These are phyloP conservation scores for Pitangus sulphuratus DNA, from an alignment of 2,797 vertebrate species.

Conservation along the genomic window DNA sequence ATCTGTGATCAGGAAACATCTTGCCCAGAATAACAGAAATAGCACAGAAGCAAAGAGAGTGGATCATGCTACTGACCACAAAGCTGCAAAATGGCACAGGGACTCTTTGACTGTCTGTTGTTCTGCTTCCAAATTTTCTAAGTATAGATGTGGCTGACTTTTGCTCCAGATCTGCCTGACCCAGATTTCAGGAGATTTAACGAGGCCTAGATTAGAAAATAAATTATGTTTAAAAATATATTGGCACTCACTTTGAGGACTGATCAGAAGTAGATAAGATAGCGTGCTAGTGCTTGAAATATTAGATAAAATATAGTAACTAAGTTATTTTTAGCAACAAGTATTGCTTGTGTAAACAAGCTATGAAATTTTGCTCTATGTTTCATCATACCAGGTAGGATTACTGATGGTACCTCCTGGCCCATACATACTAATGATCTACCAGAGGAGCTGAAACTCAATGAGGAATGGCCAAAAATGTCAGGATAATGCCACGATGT, in stretches of 20 bases:
- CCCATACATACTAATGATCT: neutral
- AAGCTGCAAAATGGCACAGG: neutral
- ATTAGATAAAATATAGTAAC: constrained; percentile 47
- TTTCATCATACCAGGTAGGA: constrained; percentile 32
- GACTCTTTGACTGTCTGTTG: neutral
- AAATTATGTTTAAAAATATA: constrained; percentile 1
- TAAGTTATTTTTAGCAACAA: constrained; percentile 34
- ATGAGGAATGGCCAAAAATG: neutral
- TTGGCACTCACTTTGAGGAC: neutral
- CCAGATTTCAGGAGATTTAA: neutral
- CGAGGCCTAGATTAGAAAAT: neutral
- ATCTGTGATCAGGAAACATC: neutral
- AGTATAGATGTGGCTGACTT: neutral
- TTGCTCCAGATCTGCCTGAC: neutral
- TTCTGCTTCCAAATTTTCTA: neutral
- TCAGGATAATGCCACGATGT: neutral
- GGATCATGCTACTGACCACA: neutral
- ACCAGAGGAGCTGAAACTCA: neutral
- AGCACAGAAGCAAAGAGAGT: neutral
- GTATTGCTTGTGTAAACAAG: constrained; percentile 2
- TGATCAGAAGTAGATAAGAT: neutral
- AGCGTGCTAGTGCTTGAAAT: neutral
- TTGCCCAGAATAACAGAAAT: neutral
- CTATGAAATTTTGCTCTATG: constrained; percentile 20
- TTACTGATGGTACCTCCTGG: neutral